Conservation (phyloP, 2,113 vertebrate species). For the Corvus cornix region DNA sequence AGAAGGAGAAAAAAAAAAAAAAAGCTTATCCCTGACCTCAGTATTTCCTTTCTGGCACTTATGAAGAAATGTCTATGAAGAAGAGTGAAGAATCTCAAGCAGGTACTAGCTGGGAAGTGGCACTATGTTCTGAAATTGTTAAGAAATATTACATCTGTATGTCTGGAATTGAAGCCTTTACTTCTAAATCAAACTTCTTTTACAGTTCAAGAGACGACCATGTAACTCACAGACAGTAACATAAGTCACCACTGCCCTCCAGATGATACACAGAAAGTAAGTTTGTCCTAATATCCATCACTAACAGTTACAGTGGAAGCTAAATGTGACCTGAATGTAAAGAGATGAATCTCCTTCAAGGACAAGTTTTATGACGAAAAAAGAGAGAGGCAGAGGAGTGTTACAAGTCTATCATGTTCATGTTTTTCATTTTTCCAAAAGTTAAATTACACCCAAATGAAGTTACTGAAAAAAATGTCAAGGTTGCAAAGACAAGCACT, state of each 20-base stretch:
- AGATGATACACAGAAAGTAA: not conserved
- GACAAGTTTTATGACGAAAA: not conserved
- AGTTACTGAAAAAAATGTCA: conserved; percentile 8
- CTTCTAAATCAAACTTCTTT: not conserved
- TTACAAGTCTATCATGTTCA: not conserved
- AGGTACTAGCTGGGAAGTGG: not conserved
- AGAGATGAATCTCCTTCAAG: not conserved
- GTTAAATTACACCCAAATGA: conserved; percentile 12
- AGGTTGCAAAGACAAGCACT: conserved; percentile 65
- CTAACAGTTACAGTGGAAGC: not conserved
- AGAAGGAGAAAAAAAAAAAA: too few relatives aligned
- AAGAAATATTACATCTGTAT: not conserved
- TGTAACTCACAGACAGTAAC: not conserved
- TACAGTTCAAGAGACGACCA: not conserved
- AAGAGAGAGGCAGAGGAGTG: conserved; percentile 59
- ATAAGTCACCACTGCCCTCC: not conserved
- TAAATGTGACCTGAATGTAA: not conserved
- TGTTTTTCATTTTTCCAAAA: not conserved
- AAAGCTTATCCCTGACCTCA: not conserved
- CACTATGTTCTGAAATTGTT: not conserved
- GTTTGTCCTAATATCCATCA: not conserved
- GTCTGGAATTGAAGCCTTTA: not conserved
- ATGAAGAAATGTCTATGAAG: not conserved
- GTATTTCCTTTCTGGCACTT: not conserved
- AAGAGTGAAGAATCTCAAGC: not conserved